Conservation (phyloP, 2,113 vertebrate species). For the Thermophis baileyi region DNA sequence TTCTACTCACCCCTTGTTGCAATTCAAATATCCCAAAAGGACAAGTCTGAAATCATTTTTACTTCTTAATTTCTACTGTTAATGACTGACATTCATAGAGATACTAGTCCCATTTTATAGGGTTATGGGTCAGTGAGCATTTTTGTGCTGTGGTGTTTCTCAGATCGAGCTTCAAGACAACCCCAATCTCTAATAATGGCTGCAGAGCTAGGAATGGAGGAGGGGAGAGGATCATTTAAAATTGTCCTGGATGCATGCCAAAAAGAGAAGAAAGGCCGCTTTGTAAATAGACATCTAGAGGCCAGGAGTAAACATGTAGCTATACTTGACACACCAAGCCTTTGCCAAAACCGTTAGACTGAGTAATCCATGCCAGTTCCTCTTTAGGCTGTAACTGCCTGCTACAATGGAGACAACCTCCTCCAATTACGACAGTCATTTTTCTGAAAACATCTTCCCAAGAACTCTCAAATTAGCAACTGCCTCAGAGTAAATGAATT, state of each 20-base stretch:
- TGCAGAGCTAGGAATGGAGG: conserved; percentile 61
- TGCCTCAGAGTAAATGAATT: conserved; percentile 70
- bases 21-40: conserved; percentile 49
- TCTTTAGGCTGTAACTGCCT: conserved; percentile 71
- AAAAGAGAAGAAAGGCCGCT: conserved; percentile 73
- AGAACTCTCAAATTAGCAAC: conserved; percentile 73
- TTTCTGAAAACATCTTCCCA: conserved; percentile 70
- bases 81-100: conserved; percentile 61
- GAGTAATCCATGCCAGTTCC: conserved; percentile 68
- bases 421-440: conserved; percentile 69
- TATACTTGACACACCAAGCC: conserved; percentile 80
- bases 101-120: conserved; percentile 64
- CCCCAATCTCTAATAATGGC: conserved; percentile 75
- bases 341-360: conserved; percentile 79
- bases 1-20: neutral
- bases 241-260: conserved; percentile 80
- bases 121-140: conserved; percentile 77
- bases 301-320: conserved; percentile 79
- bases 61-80: conserved; percentile 45
- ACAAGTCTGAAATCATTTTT: conserved; percentile 56
- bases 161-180: conserved; percentile 74
- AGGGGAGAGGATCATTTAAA: conserved; percentile 69
- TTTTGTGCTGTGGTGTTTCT: conserved; percentile 71
- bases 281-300: conserved; percentile 79
- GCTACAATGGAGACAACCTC: conserved; percentile 67